These are phyloP conservation scores for Oreochromis spilurus DNA, from an alignment of 2,113 vertebrate genomes.

Conservation along the genomic window DNA sequence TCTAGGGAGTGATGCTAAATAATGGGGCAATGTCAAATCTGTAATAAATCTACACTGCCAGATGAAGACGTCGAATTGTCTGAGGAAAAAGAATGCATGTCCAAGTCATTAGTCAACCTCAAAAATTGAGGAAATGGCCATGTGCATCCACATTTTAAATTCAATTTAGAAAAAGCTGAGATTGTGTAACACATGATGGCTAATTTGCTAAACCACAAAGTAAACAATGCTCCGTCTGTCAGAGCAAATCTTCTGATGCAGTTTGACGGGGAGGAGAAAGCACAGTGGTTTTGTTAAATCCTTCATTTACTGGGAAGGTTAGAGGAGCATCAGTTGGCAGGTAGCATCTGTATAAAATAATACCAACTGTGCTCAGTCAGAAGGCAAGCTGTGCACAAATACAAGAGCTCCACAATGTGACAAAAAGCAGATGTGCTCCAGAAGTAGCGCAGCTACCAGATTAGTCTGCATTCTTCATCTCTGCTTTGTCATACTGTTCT, in stretches of 20 bases:
- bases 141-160: neutral
- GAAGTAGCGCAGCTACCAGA: neutral
- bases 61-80: conserved; percentile 10
- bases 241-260: neutral
- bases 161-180: neutral
- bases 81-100: neutral
- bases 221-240: neutral
- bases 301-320: neutral
- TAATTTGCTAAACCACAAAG: neutral
- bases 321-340: neutral
- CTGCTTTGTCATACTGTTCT: neutral
- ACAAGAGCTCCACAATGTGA: conserved; percentile 6
- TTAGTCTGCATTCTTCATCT: neutral
- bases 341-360: conserved; percentile 34
- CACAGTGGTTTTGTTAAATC: neutral
- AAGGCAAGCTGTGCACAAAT: neutral
- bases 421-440: conserved; percentile 28
- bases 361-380: conserved; percentile 3
- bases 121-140: neutral
- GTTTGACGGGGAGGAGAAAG: neutral
- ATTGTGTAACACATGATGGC: neutral
- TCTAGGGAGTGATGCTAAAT: conserved; percentile 12
- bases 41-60: neutral
- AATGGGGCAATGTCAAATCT: conserved; percentile 25
- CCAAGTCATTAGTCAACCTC: neutral